Conservation (phyloP, 2,113 vertebrate genomes). For the human (Homo sapiens) region GRCh38 chr4:16690001-16690500, state of each 20-base stretch:
- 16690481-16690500: rapidly evolving
- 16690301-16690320: too few species aligned
- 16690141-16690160: not conserved
- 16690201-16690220: not conserved
- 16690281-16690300: too few species aligned
- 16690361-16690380: too few species aligned
- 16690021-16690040: not conserved
- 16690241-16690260: too few species aligned
- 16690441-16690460: too few species aligned
- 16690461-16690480: too few species aligned
- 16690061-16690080: not conserved
- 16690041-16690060: not conserved
- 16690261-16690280: too few species aligned
- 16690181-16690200: not conserved
- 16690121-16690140: not conserved
- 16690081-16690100: not conserved
- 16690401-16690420: too few species aligned
- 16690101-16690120: constrained; percentile 22
- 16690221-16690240: not conserved
- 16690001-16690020: not conserved
- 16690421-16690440: too few species aligned
- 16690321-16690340: too few species aligned
- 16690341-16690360: not conserved
- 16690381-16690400: too few species aligned
- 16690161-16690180: not conserved